A percentile compares a stretch with the other conserved stretches of the same genome.
Evolutionary conservation across 2,888 invertebrate species (phyloP).

Genomic region (Notodonta ziczac): DNA sequence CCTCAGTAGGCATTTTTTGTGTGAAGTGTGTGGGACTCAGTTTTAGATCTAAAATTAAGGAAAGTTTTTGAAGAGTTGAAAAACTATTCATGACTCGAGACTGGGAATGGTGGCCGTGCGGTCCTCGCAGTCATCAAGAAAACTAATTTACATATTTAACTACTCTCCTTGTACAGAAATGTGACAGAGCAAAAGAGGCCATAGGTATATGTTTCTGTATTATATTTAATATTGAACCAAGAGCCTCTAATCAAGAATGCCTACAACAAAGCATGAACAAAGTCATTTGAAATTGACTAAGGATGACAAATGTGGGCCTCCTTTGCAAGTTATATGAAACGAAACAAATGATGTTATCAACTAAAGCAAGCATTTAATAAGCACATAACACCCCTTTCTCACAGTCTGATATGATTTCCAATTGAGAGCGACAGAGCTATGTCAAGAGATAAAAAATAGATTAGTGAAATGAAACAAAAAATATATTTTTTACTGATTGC

Average conservation of each 20-base stretch:
- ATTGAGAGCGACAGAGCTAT: too few relatives aligned
- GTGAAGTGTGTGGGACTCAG: not conserved
- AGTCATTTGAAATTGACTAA: not conserved
- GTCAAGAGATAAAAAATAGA: too few relatives aligned
- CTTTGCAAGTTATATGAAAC: not conserved
- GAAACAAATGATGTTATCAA: not conserved
- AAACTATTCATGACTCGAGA: not conserved
- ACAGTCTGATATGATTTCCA: too few relatives aligned
- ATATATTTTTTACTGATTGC: too few relatives aligned
- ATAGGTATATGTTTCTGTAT: slow-evolving; percentile 24
- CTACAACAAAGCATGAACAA: not conserved
- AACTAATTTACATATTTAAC: not conserved
- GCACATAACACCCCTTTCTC: not conserved
- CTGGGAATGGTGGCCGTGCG: slow-evolving; percentile 6
- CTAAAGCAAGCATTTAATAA: not conserved
- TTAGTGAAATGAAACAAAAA: too few relatives aligned
- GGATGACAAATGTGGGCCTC: not conserved
- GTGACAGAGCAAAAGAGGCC: slow-evolving; percentile 53
- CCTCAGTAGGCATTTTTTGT: not conserved
- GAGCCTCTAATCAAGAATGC: slow-evolving; percentile 15
- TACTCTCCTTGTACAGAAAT: slow-evolving; percentile 12
- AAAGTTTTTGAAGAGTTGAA: not conserved
- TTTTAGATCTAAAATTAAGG: too few relatives aligned
- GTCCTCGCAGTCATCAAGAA: slow-evolving; percentile 1
- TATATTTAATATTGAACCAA: slow-evolving; percentile 34